Evolutionary conservation across 1,140 invertebrate genomes (phyloP).

Genomic region (Papilio xuthus): DNA sequence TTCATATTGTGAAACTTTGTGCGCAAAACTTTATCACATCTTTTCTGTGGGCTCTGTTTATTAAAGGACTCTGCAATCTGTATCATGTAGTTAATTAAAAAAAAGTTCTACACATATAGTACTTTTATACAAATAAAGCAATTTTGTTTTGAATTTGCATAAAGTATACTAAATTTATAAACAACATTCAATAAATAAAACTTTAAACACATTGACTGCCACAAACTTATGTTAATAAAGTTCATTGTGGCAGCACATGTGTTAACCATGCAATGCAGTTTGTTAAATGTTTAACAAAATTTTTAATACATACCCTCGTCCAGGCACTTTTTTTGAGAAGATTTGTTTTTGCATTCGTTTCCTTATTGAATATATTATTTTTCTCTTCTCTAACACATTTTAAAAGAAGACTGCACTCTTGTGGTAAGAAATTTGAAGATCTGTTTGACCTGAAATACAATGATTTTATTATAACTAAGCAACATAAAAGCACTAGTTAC

Average conservation of each 20-base stretch:
- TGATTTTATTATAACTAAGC: too few relatives aligned
- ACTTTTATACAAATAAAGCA: too few relatives aligned
- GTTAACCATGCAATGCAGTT: too few relatives aligned
- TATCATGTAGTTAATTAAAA: constrained; percentile 9
- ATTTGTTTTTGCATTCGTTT: constrained; percentile 45
- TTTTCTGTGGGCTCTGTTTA: constrained; percentile 57
- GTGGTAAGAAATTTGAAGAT: constrained; percentile 64
- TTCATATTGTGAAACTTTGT: constrained; percentile 72
- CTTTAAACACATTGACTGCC: not conserved
- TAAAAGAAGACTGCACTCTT: constrained; percentile 65
- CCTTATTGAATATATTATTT: constrained; percentile 54
- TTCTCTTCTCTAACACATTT: constrained; percentile 70
- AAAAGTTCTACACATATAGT: not conserved
- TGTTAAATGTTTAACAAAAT: not conserved
- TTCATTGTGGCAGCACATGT: too few relatives aligned
- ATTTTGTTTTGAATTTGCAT: too few relatives aligned
- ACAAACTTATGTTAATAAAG: not conserved
- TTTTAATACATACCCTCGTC: constrained; percentile 55
- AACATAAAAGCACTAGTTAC: too few relatives aligned
- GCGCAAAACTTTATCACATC: constrained; percentile 57
- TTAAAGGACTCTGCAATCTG: constrained; percentile 66
- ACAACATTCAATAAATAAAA: not conserved
- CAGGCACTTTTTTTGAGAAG: constrained; percentile 65
- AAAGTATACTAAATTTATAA: constrained; percentile 3
- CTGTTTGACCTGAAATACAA: constrained; percentile 44